A percentile compares a stretch with the other conserved stretches of the same genome.
phyloP scores from a whole-genome alignment of 2,888 invertebrate genomes.

The Trissonchulus sp. region DNA sequence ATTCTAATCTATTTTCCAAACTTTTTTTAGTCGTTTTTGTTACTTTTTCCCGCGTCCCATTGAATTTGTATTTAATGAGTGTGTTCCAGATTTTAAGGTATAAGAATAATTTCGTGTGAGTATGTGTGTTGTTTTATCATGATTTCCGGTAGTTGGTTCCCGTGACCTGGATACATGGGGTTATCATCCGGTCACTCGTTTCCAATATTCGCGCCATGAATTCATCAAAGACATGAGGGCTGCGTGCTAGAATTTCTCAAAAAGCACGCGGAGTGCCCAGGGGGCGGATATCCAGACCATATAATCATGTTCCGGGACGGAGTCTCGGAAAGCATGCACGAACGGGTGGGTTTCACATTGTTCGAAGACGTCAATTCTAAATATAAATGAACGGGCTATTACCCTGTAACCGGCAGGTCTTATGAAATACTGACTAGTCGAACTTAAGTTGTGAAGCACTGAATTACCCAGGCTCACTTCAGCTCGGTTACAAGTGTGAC shows the following conservation, averaged over 20 bases:
- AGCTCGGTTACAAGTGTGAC: too few relatives aligned
- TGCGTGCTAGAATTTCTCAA: constrained; percentile 45
- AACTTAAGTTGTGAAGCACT: too few relatives aligned
- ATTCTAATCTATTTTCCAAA: too few relatives aligned
- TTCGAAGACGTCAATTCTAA: neutral
- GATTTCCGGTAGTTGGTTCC: constrained; percentile 17
- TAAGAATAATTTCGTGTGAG: too few relatives aligned
- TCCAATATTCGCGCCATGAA: constrained; percentile 62
- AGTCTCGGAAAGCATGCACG: constrained; percentile 48
- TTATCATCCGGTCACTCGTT: constrained; percentile 63
- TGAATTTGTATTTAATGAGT: too few relatives aligned
- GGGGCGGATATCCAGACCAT: constrained; percentile 41
- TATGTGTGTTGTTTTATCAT: neutral
- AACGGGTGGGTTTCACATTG: constrained; percentile 37
- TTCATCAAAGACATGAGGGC: constrained; percentile 46
- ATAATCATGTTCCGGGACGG: constrained; percentile 51
- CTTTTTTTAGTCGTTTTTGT: too few relatives aligned
- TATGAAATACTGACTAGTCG: too few relatives aligned
- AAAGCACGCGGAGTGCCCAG: constrained; percentile 38
- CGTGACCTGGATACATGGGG: constrained; percentile 5
- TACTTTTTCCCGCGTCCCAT: too few relatives aligned
- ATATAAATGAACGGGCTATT: too few relatives aligned
- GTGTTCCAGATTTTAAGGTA: too few relatives aligned
- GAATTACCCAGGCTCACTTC: too few relatives aligned
- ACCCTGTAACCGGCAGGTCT: too few relatives aligned